These are phyloP conservation scores for Anser brachyrhynchus DNA, from an alignment of 2,113 vertebrate genomes.

Conservation along the genomic window DNA sequence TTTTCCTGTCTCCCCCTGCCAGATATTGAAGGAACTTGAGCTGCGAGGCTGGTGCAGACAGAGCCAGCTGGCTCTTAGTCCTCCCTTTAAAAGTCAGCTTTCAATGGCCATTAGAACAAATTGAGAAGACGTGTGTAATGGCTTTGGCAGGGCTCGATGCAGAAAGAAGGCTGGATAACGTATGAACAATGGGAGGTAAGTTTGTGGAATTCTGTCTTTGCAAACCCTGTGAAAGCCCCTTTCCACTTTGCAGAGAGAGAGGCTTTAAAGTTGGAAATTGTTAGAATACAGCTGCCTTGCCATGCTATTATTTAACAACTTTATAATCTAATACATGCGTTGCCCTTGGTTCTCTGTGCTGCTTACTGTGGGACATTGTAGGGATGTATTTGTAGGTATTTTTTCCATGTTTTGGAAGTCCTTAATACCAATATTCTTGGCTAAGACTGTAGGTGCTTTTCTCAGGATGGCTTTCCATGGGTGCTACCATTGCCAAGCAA, in stretches of 20 bases:
- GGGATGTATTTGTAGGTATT: accelerated
- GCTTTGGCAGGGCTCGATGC: too few species aligned
- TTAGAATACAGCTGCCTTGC: accelerated
- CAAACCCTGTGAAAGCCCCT: background rate
- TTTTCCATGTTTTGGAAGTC: background rate
- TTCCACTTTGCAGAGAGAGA: background rate
- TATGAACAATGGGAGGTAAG: accelerated
- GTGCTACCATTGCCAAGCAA: background rate
- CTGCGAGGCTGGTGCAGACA: background rate
- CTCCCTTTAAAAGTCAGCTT: background rate
- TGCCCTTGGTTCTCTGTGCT: accelerated
- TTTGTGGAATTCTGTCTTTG: too few species aligned
- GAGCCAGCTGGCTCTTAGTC: background rate
- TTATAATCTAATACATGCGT: accelerated
- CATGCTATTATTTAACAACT: accelerated
- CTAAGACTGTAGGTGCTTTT: background rate
- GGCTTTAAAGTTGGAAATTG: background rate
- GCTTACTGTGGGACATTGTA: background rate
- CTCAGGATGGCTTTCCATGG: background rate
- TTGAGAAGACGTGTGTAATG: accelerated
- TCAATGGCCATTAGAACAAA: background rate
- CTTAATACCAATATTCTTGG: too few species aligned
- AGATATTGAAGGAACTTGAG: background rate
- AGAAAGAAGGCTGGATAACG: background rate
- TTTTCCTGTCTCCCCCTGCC: accelerated